Percentiles rank a stretch among this genome's conserved stretches.
phyloP scores from a whole-genome alignment of 2,797 vertebrate genomes.

The Thamnophis elegans region DNA sequence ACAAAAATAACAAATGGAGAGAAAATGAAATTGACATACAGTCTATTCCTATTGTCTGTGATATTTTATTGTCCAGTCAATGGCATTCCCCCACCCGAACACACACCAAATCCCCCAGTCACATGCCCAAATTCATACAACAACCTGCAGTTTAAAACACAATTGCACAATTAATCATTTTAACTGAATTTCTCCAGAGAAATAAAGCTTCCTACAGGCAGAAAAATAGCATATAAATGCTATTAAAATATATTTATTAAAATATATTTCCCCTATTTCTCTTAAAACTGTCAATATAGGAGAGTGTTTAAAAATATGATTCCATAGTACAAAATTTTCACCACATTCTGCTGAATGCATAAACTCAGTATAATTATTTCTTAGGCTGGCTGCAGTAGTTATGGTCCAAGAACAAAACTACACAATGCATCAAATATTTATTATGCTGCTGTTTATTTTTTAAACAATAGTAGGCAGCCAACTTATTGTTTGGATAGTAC shows the following conservation, averaged over 20 bases:
- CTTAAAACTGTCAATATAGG: not conserved
- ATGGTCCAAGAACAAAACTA: not conserved
- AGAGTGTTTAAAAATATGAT: not conserved
- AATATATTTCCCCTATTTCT: not conserved
- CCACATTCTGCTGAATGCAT: no score
- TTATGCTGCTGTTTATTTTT: not conserved
- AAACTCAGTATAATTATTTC: not conserved
- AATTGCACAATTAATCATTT: not conserved
- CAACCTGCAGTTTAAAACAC: not conserved
- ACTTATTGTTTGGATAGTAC: not conserved
- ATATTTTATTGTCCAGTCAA: not conserved
- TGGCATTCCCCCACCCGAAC: not conserved
- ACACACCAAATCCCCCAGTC: not conserved
- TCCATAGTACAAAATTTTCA: not conserved
- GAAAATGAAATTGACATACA: not conserved
- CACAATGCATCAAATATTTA: not conserved
- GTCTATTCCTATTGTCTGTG: not conserved
- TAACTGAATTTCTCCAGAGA: not conserved
- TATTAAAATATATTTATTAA: not conserved
- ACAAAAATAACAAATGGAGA: not conserved
- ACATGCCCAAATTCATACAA: not conserved
- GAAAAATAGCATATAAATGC: not conserved
- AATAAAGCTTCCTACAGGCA: not conserved
- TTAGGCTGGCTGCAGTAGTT: not conserved
- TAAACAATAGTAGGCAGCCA: not conserved